Evolutionary conservation across 2,888 invertebrate genomes (phyloP), one percentile per base, ranked within the genome.

Genomic region (Ophraella communa): DNA sequence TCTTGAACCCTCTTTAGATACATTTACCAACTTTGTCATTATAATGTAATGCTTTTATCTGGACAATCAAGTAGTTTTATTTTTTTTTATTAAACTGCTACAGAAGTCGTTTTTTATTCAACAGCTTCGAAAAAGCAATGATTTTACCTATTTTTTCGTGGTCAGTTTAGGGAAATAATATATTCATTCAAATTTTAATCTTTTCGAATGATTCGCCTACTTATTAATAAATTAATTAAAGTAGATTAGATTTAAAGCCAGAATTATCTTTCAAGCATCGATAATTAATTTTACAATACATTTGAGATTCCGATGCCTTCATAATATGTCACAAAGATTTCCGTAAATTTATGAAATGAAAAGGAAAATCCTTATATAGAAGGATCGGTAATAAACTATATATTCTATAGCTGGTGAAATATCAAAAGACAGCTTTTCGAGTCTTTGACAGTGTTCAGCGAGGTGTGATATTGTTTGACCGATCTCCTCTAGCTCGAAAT

Each of bases 381-480:
- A 51, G 35, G 54, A 39, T 42, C 24, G 71, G 69, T 66, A 71
- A 74, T 74, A 74, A 74, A 76, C 76, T 77, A 74, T 73, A 74
- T 71, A 74, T 75, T 76, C 73, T 71, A 71, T 70, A 69, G 73
- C 71, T 73, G 75, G 75, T 74, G 76, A 79, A 79, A 80, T 79
- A 80, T 79, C 79, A 79, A 80, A 79, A 79, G 80, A 79, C 79
- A 78, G 77, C 77, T 77, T 75, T 39, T 74, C 71, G 74, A 73
- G 68, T 76, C 80, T 80, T 80, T 79, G 79, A 80, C 77, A 77
- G 77, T 78, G 78, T 73, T 73, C 79, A 77, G 65, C 74, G 78
- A 79, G 79, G 79, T 80, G 79, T 80, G 78, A 80, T 79, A 79
- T 79, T 79, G 79, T 79, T 74, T 75, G 76, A 73, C 74, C 76